phyloP scores from a whole-genome alignment of 1,140 invertebrate species.

The Leptopilina clavipes region DNA sequence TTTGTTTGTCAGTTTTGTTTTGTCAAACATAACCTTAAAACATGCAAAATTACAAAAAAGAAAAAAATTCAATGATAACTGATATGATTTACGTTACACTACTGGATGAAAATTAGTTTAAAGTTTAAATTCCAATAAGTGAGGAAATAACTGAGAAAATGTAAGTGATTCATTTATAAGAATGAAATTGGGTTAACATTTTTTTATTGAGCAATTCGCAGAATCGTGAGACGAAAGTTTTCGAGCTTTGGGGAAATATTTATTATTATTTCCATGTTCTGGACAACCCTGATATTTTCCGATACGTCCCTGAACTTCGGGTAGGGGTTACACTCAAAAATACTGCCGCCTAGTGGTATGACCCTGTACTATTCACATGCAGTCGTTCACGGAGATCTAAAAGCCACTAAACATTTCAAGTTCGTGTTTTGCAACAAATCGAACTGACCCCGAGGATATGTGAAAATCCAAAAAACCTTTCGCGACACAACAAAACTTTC shows the following conservation, averaged over 20 bases:
- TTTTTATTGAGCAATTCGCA: not conserved
- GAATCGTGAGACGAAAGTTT: not conserved
- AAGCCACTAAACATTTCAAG: slow-evolving; percentile 58
- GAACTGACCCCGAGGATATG: slow-evolving; percentile 37
- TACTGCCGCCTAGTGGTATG: slow-evolving; percentile 63
- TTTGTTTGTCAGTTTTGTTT: too few species aligned
- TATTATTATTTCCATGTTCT: not conserved
- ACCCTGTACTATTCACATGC: slow-evolving; percentile 59
- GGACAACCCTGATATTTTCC: slow-evolving; percentile 8
- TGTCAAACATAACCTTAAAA: too few species aligned
- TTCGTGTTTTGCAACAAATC: slow-evolving; percentile 30
- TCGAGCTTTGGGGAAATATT: not conserved
- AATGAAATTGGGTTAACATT: not conserved
- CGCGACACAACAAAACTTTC: not conserved
- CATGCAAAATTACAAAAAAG: too few species aligned
- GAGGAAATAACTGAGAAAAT: too few species aligned
- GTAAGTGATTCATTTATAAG: too few species aligned
- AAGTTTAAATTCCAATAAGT: too few species aligned
- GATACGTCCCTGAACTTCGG: slow-evolving; percentile 45
- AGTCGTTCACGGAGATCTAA: slow-evolving; percentile 63
- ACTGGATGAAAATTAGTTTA: too few species aligned
- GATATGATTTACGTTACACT: too few species aligned
- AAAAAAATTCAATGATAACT: too few species aligned
- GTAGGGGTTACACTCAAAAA: slow-evolving; percentile 34
- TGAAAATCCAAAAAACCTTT: slow-evolving; percentile 38